Conservation (phyloP, 2,888 invertebrate genomes). For the Heliconius erato region DNA sequence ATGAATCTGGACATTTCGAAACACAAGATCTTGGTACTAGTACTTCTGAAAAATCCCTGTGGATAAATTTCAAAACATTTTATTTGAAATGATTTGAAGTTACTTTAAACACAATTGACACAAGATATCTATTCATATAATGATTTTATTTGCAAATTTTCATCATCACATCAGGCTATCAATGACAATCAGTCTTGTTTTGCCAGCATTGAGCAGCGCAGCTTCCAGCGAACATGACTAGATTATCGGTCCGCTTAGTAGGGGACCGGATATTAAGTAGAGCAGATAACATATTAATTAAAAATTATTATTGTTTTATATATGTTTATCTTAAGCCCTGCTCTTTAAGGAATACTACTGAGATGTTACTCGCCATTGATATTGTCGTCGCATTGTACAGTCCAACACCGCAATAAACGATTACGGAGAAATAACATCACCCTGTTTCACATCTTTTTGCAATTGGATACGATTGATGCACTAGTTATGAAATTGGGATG, state of each 20-base stretch:
- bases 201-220: background rate
- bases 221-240: background rate
- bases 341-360: too few species aligned
- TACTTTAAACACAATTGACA: background rate
- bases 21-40: slow-evolving; percentile 81
- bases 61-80: background rate
- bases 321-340: too few species aligned
- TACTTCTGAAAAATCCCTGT: slow-evolving; percentile 83
- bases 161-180: background rate
- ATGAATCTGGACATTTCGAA: slow-evolving; percentile 74
- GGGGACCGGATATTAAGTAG: too few species aligned
- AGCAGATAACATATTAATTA: too few species aligned
- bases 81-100: background rate
- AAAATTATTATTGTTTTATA: too few species aligned
- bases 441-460: background rate
- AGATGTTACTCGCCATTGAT: too few species aligned
- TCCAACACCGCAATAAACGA: too few species aligned
- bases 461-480: background rate
- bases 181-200: background rate
- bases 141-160: background rate
- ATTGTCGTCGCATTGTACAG: too few species aligned
- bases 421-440: too few species aligned
- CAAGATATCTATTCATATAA: background rate
- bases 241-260: background rate
- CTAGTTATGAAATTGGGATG: background rate